phyloP scores from a whole-genome alignment of 2,113 vertebrate species.

The Dendrocopos noguchii region DNA sequence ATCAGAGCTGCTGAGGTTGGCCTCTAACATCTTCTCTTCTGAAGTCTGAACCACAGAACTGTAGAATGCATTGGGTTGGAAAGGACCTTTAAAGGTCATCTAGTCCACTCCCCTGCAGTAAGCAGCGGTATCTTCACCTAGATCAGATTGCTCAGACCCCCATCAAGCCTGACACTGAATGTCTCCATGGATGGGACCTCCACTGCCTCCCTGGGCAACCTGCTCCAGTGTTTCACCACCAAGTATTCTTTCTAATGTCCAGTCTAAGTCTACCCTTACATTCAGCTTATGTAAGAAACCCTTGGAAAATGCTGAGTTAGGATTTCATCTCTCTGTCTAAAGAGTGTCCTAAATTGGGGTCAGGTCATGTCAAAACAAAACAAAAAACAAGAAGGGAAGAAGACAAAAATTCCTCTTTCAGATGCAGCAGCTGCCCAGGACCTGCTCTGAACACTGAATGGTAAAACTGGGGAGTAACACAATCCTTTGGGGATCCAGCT shows the following conservation, averaged over 20 bases:
- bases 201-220: too few species aligned
- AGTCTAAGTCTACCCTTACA: too few species aligned
- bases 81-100: too few species aligned
- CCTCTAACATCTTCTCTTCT: fast-evolving
- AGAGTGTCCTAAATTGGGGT: neutral
- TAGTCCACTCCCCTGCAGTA: too few species aligned
- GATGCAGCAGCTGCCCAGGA: neutral
- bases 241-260: too few species aligned
- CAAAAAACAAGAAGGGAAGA: neutral
- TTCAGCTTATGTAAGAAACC: neutral
- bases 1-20: neutral
- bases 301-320: neutral
- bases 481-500: neutral
- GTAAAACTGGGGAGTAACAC: neutral
- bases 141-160: too few species aligned
- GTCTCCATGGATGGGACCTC: too few species aligned
- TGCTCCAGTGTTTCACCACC: too few species aligned
- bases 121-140: too few species aligned
- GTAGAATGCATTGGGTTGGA: too few species aligned
- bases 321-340: neutral
- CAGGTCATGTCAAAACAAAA: neutral
- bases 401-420: neutral
- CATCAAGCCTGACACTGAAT: too few species aligned
- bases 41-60: neutral
- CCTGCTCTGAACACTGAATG: neutral